Evolutionary conservation across 2,113 vertebrate species (phyloP).

Genomic region (Rhinoptilus africanus): DNA sequence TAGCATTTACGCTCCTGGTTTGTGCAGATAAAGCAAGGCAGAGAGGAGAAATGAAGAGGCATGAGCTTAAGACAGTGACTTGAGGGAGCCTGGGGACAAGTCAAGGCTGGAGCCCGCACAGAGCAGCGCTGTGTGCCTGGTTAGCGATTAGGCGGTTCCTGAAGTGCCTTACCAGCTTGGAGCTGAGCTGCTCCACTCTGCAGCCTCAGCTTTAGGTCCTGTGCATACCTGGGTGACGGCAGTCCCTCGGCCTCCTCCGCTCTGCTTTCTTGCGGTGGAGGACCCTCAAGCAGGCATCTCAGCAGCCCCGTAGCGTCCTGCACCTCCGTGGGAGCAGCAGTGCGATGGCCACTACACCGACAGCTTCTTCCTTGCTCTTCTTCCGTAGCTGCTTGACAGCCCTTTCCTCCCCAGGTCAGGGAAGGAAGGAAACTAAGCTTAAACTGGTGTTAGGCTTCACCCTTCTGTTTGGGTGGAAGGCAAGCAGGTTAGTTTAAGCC

Average conservation of each 20-base stretch:
- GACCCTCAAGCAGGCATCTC: background rate
- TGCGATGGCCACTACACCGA: background rate
- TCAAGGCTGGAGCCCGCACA: background rate
- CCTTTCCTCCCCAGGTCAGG: background rate
- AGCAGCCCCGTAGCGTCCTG: background rate
- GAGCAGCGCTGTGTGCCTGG: background rate
- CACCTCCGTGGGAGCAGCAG: rapidly evolving
- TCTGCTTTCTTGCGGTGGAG: background rate
- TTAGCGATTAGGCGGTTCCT: background rate
- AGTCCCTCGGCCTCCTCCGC: background rate
- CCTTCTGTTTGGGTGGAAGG: background rate
- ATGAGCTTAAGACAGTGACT: background rate
- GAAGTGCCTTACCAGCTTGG: background rate
- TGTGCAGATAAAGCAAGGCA: rapidly evolving
- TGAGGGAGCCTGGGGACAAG: background rate
- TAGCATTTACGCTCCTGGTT: background rate
- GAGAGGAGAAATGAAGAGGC: background rate
- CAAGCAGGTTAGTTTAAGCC: background rate
- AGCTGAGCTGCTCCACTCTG: background rate
- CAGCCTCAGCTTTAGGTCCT: background rate
- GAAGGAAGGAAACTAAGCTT: background rate
- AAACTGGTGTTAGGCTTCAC: background rate
- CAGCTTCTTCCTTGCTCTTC: background rate
- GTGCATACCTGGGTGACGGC: background rate
- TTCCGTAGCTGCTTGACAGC: background rate